Conservation (phyloP, 1,140 invertebrate species). For the Venturia canescens region DNA sequence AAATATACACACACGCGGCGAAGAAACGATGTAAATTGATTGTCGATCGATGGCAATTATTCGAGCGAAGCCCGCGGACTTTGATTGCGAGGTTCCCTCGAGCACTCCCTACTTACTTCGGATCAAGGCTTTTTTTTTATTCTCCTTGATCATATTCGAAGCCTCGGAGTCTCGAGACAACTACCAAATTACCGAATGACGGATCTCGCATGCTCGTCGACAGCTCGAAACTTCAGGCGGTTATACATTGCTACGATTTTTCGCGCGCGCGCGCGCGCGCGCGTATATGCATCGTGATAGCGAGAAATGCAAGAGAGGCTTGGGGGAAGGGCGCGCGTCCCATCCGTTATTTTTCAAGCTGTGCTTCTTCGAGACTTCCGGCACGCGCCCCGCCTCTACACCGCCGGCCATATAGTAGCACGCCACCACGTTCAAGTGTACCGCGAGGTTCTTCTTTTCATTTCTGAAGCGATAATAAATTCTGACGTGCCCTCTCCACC, state of each 20-base stretch:
- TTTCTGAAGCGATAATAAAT: slow-evolving; percentile 48
- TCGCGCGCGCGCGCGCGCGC: slow-evolving; percentile 3
- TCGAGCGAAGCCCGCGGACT: not conserved
- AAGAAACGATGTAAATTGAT: slow-evolving; percentile 27
- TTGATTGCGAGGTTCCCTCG: slow-evolving; percentile 1
- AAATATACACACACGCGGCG: not conserved
- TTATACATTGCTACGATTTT: slow-evolving; percentile 36
- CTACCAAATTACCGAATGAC: slow-evolving; percentile 17
- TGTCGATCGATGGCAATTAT: slow-evolving; percentile 35
- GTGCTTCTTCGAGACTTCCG: slow-evolving; percentile 43
- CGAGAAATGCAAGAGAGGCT: slow-evolving; percentile 8
- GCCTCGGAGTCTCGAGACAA: slow-evolving; percentile 3
- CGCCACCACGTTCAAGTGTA: slow-evolving; percentile 16
- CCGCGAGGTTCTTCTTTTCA: slow-evolving; percentile 23
- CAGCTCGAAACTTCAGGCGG: slow-evolving; percentile 34
- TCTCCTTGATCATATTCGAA: slow-evolving; percentile 10
- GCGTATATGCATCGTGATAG: slow-evolving; percentile 26
- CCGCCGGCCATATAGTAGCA: slow-evolving; percentile 42
- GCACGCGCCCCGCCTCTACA: slow-evolving; percentile 47
- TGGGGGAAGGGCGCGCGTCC: slow-evolving; percentile 8
- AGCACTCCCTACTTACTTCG: not conserved
- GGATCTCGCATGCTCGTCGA: slow-evolving; percentile 24
- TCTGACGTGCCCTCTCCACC: slow-evolving; percentile 43
- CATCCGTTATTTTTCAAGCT: slow-evolving; percentile 48
- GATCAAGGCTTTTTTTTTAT: slow-evolving; percentile 30